Evolutionary conservation across 2,113 vertebrate genomes (phyloP).

Genomic region (Cinclus cinclus): DNA sequence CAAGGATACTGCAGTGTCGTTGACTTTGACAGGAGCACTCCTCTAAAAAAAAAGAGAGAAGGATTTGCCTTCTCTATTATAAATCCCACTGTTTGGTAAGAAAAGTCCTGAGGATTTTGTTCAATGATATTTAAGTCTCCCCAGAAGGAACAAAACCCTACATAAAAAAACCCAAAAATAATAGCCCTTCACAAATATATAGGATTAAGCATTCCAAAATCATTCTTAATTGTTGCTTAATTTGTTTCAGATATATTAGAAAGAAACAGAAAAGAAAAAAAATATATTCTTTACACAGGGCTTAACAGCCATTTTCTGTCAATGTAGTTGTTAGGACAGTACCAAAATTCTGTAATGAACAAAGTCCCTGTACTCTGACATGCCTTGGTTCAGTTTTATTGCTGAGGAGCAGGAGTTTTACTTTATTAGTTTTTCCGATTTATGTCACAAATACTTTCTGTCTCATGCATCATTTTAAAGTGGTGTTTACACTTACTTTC

Average conservation of each 20-base stretch:
- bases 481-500: neutral
- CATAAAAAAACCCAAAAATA: neutral
- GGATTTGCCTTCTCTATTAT: neutral
- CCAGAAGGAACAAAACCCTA: neutral
- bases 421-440: neutral
- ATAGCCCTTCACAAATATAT: neutral
- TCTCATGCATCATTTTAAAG: neutral
- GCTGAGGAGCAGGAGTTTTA: neutral
- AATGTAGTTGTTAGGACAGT: constrained; percentile 15
- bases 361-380: neutral
- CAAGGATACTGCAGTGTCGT: neutral
- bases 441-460: neutral
- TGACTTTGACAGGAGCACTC: neutral
- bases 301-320: constrained; percentile 39
- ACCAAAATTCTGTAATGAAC: constrained; percentile 3
- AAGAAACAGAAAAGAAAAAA: neutral
- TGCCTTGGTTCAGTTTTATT: constrained; percentile 8
- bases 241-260: constrained; percentile 33
- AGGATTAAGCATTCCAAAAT: constrained; percentile 11
- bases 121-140: neutral
- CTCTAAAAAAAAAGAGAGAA: neutral
- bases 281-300: neutral
- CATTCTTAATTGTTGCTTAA: constrained; percentile 44
- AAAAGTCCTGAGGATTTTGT: neutral
- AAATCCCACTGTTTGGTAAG: constrained; percentile 1